Evolutionary conservation across 2,888 invertebrate genomes (phyloP).

Genomic region (Eupithecia tripunctaria): DNA sequence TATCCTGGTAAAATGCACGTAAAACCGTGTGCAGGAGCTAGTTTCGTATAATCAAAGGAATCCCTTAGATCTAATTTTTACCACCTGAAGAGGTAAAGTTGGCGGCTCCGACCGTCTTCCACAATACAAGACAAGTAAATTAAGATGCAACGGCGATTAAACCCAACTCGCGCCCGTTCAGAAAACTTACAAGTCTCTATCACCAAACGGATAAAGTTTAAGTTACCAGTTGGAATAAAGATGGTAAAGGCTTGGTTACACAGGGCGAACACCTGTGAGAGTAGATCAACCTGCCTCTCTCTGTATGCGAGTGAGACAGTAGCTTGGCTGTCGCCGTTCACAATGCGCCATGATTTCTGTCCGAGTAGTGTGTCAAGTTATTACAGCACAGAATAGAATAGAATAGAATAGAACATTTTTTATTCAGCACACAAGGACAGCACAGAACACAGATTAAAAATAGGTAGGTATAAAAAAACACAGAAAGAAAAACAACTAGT

Average conservation of each 20-base stretch:
- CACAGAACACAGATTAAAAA: too few species aligned
- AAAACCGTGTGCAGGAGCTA: not conserved
- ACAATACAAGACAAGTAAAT: constrained; percentile 83
- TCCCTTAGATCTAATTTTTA: constrained; percentile 7
- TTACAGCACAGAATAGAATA: too few species aligned
- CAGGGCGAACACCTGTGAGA: not conserved
- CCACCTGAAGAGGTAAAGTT: constrained; percentile 10
- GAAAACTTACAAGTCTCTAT: constrained; percentile 58
- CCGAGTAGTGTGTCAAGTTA: not conserved
- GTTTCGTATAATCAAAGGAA: not conserved
- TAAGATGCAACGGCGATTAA: constrained; percentile 83
- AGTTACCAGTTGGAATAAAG: constrained; percentile 47
- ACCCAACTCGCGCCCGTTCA: constrained; percentile 61
- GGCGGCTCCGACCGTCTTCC: constrained; percentile 64
- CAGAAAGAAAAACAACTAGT: too few species aligned
- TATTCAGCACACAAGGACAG: too few species aligned
- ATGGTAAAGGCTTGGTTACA: constrained; percentile 37
- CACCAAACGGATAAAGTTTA: constrained; percentile 45
- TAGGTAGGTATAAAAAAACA: too few species aligned
- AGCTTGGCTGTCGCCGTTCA: not conserved
- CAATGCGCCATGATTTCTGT: not conserved
- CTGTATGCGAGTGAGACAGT: not conserved
- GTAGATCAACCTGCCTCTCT: not conserved
- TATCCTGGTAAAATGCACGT: not conserved
- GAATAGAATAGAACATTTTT: too few species aligned